These are phyloP conservation scores for Bubo blakistoni DNA, from an alignment of 2,113 vertebrate genomes.

Conservation along the genomic window DNA sequence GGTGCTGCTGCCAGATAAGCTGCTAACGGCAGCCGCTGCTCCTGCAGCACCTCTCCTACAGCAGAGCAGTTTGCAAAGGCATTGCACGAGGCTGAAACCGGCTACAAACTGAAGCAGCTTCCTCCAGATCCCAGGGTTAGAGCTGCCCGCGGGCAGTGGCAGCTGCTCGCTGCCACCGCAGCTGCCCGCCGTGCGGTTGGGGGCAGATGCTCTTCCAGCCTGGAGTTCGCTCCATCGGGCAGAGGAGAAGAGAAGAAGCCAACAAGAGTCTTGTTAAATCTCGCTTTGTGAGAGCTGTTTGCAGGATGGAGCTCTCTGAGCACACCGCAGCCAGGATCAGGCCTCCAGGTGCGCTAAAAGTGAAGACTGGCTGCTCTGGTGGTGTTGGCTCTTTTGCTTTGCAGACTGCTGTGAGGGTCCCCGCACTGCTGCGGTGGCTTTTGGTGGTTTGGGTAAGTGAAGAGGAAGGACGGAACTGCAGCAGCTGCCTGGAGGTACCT, in stretches of 20 bases:
- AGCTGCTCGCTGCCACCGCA: neutral
- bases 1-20: neutral
- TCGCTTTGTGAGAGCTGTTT: accelerated
- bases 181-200: accelerated
- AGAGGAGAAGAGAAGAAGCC: neutral
- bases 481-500: neutral
- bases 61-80: neutral
- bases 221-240: neutral
- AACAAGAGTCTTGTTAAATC: neutral
- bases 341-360: accelerated
- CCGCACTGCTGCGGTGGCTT: accelerated
- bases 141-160: neutral
- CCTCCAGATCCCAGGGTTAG: neutral
- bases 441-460: accelerated
- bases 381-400: neutral
- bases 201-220: neutral
- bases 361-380: accelerated
- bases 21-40: accelerated
- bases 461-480: neutral
- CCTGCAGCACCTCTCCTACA: neutral
- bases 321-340: accelerated
- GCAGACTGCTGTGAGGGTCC: neutral
- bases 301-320: neutral
- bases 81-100: accelerated
- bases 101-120: neutral